These are phyloP conservation scores for Sterrhoptilus dennistouni DNA, from an alignment of 2,113 vertebrate species.

Conservation along the genomic window DNA sequence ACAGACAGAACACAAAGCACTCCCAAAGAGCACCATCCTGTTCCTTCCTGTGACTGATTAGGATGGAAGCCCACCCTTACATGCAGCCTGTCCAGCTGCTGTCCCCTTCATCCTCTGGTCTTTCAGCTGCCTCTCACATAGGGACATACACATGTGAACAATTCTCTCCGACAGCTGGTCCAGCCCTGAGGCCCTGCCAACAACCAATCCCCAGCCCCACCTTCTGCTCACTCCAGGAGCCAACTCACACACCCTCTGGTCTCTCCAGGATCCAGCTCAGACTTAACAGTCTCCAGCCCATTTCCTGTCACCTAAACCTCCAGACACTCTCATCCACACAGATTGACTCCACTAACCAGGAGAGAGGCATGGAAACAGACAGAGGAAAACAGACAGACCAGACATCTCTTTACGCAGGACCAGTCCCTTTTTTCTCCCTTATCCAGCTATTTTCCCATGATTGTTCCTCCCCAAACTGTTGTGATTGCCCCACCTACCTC, in stretches of 20 bases:
- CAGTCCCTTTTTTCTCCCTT: not conserved
- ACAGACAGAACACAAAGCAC: not conserved
- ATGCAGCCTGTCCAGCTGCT: not conserved
- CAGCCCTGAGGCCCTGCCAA: not conserved
- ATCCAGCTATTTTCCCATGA: not conserved
- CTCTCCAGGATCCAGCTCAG: not conserved
- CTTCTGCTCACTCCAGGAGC: not conserved
- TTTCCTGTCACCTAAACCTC: not conserved
- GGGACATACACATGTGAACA: not conserved
- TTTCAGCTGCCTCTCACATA: not conserved
- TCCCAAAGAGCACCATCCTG: not conserved
- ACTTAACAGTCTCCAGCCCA: not conserved
- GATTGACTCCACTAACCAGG: not conserved
- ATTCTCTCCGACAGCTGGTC: not conserved
- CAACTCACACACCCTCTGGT: not conserved
- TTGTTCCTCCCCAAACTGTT: not conserved
- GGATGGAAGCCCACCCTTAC: not conserved
- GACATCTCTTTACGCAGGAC: not conserved
- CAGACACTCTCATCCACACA: not conserved
- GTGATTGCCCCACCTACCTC: too few species aligned
- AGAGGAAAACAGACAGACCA: not conserved
- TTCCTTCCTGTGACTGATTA: not conserved
- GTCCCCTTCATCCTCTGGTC: not conserved
- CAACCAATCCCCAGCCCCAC: not conserved
- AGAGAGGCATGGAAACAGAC: not conserved